A percentile compares a stretch with the other conserved stretches of the same genome.
These are phyloP conservation scores for Sycophila texana DNA, from an alignment of 2,888 invertebrate species.

Conservation along the genomic window DNA sequence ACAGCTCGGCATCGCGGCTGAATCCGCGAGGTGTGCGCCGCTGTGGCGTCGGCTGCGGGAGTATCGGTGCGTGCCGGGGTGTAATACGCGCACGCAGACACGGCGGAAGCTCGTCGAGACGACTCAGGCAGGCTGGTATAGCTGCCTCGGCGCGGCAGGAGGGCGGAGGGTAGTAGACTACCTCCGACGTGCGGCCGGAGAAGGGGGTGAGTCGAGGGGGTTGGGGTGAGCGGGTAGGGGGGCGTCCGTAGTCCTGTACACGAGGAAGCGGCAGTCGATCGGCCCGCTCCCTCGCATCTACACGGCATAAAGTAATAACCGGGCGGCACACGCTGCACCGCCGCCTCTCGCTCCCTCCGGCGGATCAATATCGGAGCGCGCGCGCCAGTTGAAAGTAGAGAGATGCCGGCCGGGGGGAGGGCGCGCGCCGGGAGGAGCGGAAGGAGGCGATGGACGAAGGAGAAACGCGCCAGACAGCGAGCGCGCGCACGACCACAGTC, in stretches of 20 bases:
- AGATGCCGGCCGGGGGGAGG: conserved; percentile 55
- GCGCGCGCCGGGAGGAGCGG: conserved; percentile 18
- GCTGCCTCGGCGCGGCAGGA: too few relatives aligned
- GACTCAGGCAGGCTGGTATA: too few relatives aligned
- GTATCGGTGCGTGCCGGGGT: background rate
- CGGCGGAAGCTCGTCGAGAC: too few relatives aligned
- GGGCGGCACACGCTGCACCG: conserved; percentile 46
- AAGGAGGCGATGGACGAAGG: conserved; percentile 60
- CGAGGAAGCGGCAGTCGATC: conserved; percentile 46
- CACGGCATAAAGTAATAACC: conserved; percentile 65
- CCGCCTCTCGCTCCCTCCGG: conserved; percentile 34
- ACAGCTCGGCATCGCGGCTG: too few relatives aligned
- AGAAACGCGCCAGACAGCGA: conserved; percentile 33
- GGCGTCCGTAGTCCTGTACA: conserved; percentile 27
- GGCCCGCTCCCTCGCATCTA: conserved; percentile 49
- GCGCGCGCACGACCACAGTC: conserved; percentile 12
- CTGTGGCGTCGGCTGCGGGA: background rate
- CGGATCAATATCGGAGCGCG: conserved; percentile 71
- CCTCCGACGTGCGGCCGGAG: too few relatives aligned
- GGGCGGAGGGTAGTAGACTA: too few relatives aligned
- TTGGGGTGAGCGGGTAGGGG: too few relatives aligned
- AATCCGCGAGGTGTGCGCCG: background rate
- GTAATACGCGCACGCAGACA: background rate
- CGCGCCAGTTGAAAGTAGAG: conserved; percentile 63
- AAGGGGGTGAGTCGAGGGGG: background rate